A percentile compares a stretch with the other conserved stretches of the same genome.
phyloP scores from a whole-genome alignment of 2,888 invertebrate genomes.

The Proisotoma minuta region DNA sequence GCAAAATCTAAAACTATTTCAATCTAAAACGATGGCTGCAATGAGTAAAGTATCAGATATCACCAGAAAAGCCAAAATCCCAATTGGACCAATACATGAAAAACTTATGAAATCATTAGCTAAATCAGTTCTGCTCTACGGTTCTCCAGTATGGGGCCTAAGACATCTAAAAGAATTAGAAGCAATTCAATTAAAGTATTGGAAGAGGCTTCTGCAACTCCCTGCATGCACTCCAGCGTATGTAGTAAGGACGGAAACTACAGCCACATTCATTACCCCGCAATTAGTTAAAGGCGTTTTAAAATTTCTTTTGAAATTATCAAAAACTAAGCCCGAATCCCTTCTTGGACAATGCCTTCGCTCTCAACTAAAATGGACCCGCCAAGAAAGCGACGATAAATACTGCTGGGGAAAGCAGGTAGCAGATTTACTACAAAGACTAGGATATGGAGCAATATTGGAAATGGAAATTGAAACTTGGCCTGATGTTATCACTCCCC shows the following conservation, averaged over 20 bases:
- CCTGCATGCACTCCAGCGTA: background rate
- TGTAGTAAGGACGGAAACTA: background rate
- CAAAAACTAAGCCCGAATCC: background rate
- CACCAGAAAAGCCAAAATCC: background rate
- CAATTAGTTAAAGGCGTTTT: background rate
- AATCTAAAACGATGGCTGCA: background rate
- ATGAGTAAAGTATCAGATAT: background rate
- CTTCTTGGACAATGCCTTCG: background rate
- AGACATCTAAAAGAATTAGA: background rate
- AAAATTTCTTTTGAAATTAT: background rate
- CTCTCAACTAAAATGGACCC: background rate
- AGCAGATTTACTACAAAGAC: background rate
- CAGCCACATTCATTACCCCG: background rate
- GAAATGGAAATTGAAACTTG: too few relatives aligned
- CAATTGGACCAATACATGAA: background rate
- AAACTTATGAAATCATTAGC: slow-evolving; percentile 5
- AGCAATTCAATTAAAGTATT: background rate
- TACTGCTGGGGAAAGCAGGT: background rate
- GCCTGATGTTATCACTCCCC: too few relatives aligned
- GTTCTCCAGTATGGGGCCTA: background rate
- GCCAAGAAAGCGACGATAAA: background rate
- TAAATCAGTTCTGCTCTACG: background rate
- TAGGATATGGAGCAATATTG: too few relatives aligned
- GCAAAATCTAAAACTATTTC: background rate
- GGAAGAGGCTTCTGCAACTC: background rate